Evolutionary conservation across 2,888 invertebrate species (phyloP).

Genomic region (Hyalella azteca): DNA sequence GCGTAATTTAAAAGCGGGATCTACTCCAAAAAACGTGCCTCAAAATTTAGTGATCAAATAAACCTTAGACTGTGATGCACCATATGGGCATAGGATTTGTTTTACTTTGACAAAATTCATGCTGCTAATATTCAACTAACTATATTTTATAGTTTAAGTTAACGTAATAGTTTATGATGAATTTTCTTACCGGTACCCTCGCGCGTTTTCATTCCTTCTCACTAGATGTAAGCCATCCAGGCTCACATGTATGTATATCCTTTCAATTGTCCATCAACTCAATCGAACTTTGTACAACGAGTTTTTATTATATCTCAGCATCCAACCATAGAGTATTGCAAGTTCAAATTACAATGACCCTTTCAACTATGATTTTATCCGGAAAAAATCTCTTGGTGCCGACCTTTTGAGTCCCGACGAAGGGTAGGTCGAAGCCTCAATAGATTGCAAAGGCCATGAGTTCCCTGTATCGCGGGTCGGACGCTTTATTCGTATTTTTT

Average conservation of each 20-base stretch:
- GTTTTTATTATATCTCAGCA: conserved; percentile 28
- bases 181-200: no score
- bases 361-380: conserved; percentile 36
- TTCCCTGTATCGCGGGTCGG: conserved; percentile 30
- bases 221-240: not conserved
- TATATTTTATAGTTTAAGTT: no score
- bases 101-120: no score
- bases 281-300: conserved; percentile 23
- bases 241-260: not conserved
- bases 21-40: no score
- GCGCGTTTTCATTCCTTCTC: not conserved
- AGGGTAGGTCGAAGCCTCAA: conserved; percentile 19
- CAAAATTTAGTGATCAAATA: no score
- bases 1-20: no score
- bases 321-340: conserved; percentile 36
- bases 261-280: conserved; percentile 28
- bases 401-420: conserved; percentile 30
- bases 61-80: no score
- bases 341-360: conserved; percentile 35
- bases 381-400: conserved; percentile 23
- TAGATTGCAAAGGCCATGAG: conserved; percentile 22
- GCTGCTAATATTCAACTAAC: no score
- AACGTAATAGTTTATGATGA: no score
- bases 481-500: conserved; percentile 27
- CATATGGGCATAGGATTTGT: no score